Evolutionary conservation across 2,113 vertebrate genomes (phyloP), one percentile per base, ranked within the genome.

Genomic region (Tamias sibiricus): DNA sequence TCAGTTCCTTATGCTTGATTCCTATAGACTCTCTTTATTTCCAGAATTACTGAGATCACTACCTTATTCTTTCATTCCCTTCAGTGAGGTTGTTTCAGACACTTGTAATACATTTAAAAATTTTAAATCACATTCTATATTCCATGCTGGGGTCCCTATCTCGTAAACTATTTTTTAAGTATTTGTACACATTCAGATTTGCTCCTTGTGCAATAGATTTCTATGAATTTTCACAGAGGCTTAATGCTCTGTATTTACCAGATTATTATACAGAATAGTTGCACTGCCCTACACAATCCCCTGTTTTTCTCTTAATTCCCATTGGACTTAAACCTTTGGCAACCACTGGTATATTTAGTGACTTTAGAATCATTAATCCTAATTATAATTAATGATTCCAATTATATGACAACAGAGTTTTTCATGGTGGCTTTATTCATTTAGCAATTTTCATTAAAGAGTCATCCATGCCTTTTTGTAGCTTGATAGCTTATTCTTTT

Each of bases 1-100:
- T 83, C 3, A 79, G 22, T 64, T 85, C n/a, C 62, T 85, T 95
- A 64, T 93, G 64, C 52, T 83, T 88, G 92, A 62, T 77, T 83
- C n/a, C 81, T 89, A 77, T 8, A 89, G n/a, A 77, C 42, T 79
- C 30, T 49, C 14, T 82, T 89, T 20, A 89, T 40, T 71, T 92
- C 52, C 52, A 71, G 8, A 81, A 71, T 79, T 72, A 71, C n/a
- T 64, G 59, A 80, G 26, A 26, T 59, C 40, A 42, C 19, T 30
- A 91, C 44, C 64, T 91, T 87, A 42, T 52, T 95, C n/a, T 35
- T 89, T 17, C 10, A 26, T 16, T 64, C 24, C n/a, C 54, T 93
- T 62, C 28, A 77, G 28, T 62, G 12, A 83, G 11, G 44, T 47
- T 71, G 44, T 86, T 77, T 89, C 42, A 90, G 59, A n/a, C 13